phyloP scores from a whole-genome alignment of 37 sponge, comb jelly and placozoan species.

The Hexactinellida sp. region DNA sequence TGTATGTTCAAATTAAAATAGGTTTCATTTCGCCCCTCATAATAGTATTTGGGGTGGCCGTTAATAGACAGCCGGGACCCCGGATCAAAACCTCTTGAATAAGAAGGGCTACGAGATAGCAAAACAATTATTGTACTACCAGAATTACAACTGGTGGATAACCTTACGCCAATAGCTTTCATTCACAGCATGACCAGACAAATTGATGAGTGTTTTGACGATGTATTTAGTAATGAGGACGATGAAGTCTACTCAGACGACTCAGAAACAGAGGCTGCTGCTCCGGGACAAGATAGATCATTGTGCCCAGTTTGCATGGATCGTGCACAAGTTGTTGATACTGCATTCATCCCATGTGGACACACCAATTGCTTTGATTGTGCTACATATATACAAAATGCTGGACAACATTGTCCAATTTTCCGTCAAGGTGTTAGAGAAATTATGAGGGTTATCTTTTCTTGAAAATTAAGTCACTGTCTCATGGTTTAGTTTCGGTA shows the following conservation, averaged over 20 bases:
- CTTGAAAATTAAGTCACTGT: constrained; percentile 1
- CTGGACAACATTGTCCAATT: background rate
- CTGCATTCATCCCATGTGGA: constrained; percentile 12
- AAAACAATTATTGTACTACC: too few relatives aligned
- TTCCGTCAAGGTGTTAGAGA: constrained; percentile 5
- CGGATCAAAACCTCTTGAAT: too few relatives aligned
- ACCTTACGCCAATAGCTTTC: constrained; percentile 12
- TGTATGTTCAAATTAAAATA: too few relatives aligned
- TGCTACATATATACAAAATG: background rate
- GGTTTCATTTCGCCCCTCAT: too few relatives aligned
- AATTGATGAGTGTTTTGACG: constrained; percentile 6
- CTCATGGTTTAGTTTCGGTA: background rate
- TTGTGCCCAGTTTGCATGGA: constrained; percentile 4
- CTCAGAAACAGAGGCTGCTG: constrained; percentile 9
- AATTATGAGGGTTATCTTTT: constrained; percentile 11
- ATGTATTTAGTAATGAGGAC: background rate
- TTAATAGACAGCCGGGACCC: too few relatives aligned
- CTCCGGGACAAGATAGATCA: background rate
- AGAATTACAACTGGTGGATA: too few relatives aligned
- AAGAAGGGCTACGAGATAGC: too few relatives aligned
- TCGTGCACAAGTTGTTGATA: background rate
- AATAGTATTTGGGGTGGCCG: too few relatives aligned
- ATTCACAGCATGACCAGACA: background rate
- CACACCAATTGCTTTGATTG: constrained; percentile 1
- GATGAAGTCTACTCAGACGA: constrained; percentile 9